A percentile compares a stretch with the other conserved stretches of the same genome.
phyloP scores from a whole-genome alignment of 2,797 vertebrate genomes.

The Gila robusta region DNA sequence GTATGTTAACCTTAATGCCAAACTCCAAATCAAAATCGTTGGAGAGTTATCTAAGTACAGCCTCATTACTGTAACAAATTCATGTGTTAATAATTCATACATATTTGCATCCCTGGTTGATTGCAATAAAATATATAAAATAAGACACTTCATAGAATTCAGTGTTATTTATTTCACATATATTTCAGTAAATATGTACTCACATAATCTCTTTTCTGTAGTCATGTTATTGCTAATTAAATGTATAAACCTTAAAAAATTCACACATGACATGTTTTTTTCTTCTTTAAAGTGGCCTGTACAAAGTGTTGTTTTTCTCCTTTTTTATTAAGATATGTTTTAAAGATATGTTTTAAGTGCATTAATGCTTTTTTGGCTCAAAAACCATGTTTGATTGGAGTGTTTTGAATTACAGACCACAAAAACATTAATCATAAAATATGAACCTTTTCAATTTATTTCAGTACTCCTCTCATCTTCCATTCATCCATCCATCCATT shows the following conservation, averaged over 20 bases:
- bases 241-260: background rate
- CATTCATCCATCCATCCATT: background rate
- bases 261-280: background rate
- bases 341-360: background rate
- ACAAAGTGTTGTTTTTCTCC: background rate
- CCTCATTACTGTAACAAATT: background rate
- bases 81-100: background rate
- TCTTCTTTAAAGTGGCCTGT: background rate
- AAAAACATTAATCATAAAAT: background rate
- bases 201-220: background rate
- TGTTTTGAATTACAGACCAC: background rate
- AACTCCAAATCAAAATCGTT: background rate
- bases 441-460: background rate
- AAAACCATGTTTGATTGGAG: background rate
- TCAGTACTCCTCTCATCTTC: background rate
- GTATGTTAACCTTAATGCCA: background rate
- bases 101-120: background rate
- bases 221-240: background rate
- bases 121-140: background rate
- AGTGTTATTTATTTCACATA: background rate
- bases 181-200: background rate
- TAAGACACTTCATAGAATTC: background rate
- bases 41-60: background rate
- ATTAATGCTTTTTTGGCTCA: conserved; percentile 14
- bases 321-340: background rate